Base-by-base conservation (phyloP, 2,113 vertebrate species). In the Anseranas semipalmata region DNA sequence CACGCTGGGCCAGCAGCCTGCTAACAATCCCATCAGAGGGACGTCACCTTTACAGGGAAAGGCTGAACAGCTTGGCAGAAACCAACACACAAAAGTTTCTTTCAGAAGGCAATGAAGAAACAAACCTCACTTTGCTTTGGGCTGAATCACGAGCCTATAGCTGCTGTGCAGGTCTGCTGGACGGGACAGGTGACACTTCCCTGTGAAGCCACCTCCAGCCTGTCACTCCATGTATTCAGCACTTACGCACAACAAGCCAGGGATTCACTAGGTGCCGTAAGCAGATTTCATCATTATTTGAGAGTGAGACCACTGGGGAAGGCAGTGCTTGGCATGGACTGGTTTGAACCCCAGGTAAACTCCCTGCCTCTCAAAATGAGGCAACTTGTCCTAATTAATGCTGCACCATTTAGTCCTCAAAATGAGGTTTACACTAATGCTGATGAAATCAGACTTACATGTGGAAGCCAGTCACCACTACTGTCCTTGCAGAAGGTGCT, bases 141-240 rank as follows among this genome's bases (percentile, higher is more conserved):
- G 68, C 86, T 90, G 72, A 84, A 84, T 67, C 60, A 8, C 2
- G 9, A 73, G 71, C 85, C 58, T 73, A 32, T 27, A 74, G 75
- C 62, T 83, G 62, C 66, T 70, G 39, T 33, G 32, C 15, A 17
- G 33, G 65, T 91, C 82, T 94, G 58, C 62, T 76, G 75, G 33
- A 63, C 28, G 2, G 2, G 58, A 79, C 65, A 82, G 74, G 45
- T 94, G 92, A 83, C 79, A 53, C 81, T 91, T 90, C 74, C 73
- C 66, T 72, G 46, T 63, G 77, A 94, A 93, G 62, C 43, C 74
- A 53, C 75, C 0, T 6, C 45, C 1, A 0, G 19, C 71, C 72
- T 92, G 82, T 88, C 79, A 80, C 55, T 90, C 67, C 59, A n/a
- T 37, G 90, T 76, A 75, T n/a, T 66, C 82, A 77, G 82, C 37